These are phyloP conservation scores for Pollachius pollachius DNA, from an alignment of 2,113 vertebrate species.

Conservation along the genomic window DNA sequence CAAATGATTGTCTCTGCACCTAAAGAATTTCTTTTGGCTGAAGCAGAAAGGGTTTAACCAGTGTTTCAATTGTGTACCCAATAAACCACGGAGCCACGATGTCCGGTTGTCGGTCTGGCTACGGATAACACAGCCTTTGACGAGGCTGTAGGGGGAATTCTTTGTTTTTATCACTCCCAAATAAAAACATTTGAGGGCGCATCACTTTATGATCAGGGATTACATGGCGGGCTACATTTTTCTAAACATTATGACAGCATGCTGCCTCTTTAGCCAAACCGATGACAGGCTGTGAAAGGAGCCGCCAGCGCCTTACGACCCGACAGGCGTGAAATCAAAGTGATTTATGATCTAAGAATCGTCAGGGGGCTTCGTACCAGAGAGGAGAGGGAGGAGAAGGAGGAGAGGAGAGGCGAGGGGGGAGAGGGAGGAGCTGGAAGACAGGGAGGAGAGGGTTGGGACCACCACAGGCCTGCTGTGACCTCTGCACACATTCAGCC, in stretches of 20 bases:
- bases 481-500: constrained; percentile 23
- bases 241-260: constrained; percentile 30
- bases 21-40: no score
- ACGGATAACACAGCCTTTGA: neutral
- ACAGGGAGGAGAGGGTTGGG: constrained; percentile 31
- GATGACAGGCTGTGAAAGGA: constrained; percentile 39
- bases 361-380: constrained; percentile 44
- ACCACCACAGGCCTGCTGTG: no score
- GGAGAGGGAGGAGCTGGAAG: constrained; percentile 21
- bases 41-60: no score
- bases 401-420: no score
- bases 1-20: no score
- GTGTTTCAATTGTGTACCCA: no score
- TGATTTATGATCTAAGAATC: constrained; percentile 66
- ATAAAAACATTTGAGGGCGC: neutral
- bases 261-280: neutral
- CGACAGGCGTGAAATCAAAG: constrained; percentile 53
- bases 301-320: constrained; percentile 20
- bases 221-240: neutral
- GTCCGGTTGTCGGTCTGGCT: neutral
- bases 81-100: no score
- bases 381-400: constrained; percentile 3
- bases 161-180: neutral
- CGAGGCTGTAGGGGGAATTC: constrained; percentile 14
- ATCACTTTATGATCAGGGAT: neutral